A percentile compares a stretch with the other conserved stretches of the same genome.
Conservation (phyloP, 2,888 invertebrate genomes). For the Eilema caniola region DNA sequence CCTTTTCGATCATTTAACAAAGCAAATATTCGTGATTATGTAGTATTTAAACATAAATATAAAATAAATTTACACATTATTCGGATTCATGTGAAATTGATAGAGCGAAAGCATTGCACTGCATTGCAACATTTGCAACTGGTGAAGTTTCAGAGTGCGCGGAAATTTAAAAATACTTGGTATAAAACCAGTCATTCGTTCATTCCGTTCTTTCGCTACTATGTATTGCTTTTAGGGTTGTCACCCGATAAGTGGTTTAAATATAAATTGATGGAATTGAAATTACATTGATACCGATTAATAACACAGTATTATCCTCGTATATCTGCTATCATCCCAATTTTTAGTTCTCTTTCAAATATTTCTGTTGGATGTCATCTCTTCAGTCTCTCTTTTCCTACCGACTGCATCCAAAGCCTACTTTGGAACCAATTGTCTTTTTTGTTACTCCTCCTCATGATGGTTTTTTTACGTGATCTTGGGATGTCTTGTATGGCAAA, state of each 20-base stretch:
- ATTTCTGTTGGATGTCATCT: not conserved
- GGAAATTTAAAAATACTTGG: slow-evolving; percentile 57
- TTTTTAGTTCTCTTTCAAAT: not conserved
- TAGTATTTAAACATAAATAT: not conserved
- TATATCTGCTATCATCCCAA: not conserved
- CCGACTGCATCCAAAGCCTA: not conserved
- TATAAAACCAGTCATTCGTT: slow-evolving; percentile 56
- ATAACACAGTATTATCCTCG: not conserved
- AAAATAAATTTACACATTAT: slow-evolving; percentile 23
- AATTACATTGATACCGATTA: not conserved
- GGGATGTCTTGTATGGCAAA: too few species aligned
- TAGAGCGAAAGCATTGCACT: slow-evolving; percentile 29
- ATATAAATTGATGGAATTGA: not conserved
- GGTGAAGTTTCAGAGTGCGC: slow-evolving; percentile 44
- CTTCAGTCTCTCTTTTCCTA: not conserved
- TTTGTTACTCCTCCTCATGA: too few species aligned
- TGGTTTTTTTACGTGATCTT: too few species aligned
- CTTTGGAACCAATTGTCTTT: too few species aligned
- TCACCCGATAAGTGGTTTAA: not conserved
- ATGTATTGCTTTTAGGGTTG: slow-evolving; percentile 55
- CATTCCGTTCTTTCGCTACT: slow-evolving; percentile 47
- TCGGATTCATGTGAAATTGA: slow-evolving; percentile 32
- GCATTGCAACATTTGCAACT: slow-evolving; percentile 16
- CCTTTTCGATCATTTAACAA: not conserved
- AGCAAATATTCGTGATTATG: slow-evolving; percentile 6